Evolutionary conservation across 2,113 vertebrate genomes (phyloP).

Genomic region (Vireo altiloquus): DNA sequence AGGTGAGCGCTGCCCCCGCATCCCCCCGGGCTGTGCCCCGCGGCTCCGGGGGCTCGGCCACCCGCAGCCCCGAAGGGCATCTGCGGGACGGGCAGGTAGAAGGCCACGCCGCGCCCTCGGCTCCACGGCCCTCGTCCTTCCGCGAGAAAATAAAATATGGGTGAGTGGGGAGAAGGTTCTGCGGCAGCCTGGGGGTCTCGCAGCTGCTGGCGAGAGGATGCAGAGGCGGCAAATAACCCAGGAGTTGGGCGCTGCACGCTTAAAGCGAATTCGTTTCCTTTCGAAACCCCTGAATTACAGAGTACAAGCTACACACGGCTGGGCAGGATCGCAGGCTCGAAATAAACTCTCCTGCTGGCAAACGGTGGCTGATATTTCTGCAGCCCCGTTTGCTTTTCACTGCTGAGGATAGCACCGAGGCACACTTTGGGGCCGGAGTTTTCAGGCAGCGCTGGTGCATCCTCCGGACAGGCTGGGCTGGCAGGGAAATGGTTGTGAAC

Average conservation of each 20-base stretch:
- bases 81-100: neutral
- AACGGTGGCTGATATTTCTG: neutral
- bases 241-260: neutral
- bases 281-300: neutral
- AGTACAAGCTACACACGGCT: fast-evolving
- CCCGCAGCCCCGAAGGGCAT: neutral
- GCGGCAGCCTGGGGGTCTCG: neutral
- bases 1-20: neutral
- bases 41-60: neutral
- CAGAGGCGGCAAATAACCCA: neutral
- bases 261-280: neutral
- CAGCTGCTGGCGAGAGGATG: neutral
- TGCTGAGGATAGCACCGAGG: fast-evolving
- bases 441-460: neutral
- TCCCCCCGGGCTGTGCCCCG: neutral
- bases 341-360: neutral
- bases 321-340: neutral
- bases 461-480: neutral
- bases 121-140: neutral
- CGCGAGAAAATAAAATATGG: neutral
- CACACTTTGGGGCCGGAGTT: neutral
- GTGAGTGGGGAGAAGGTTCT: neutral
- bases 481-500: neutral
- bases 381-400: neutral
- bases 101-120: neutral